Percentiles rank a stretch among this genome's conserved stretches.
These are phyloP conservation scores for Rhimphoctona megacephalus DNA, from an alignment of 2,888 invertebrate genomes.

Conservation along the genomic window DNA sequence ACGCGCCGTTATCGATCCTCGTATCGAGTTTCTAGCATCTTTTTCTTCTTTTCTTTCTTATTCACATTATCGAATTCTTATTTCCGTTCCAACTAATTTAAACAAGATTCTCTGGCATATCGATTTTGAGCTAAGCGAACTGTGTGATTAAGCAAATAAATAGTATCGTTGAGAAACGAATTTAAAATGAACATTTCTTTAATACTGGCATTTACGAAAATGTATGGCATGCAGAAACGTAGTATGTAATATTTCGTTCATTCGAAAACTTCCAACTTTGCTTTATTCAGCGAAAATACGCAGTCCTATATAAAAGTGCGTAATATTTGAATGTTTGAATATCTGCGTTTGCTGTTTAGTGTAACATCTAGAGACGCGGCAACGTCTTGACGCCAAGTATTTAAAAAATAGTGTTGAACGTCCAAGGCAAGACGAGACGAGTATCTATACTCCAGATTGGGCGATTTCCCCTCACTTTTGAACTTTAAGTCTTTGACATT, in stretches of 20 bases:
- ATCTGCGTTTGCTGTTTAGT: too few species aligned
- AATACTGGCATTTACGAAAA: neutral
- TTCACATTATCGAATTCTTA: neutral
- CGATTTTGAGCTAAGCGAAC: neutral
- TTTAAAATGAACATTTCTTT: neutral
- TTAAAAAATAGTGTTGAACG: too few species aligned
- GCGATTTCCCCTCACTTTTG: too few species aligned
- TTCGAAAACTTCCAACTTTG: too few species aligned
- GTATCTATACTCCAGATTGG: too few species aligned
- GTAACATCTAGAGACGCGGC: too few species aligned
- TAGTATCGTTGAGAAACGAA: neutral
- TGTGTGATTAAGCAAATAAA: neutral
- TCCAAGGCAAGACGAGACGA: too few species aligned
- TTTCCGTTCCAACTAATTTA: neutral
- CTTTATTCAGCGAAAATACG: too few species aligned
- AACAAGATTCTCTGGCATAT: neutral
- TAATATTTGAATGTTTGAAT: too few species aligned
- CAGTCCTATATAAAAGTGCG: too few species aligned
- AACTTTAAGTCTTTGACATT: too few species aligned
- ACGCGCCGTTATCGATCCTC: constrained; percentile 2
- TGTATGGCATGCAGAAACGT: neutral
- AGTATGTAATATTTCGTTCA: neutral
- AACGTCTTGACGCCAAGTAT: too few species aligned
- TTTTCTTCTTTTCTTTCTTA: neutral
- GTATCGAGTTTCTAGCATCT: constrained; percentile 1